Conservation (phyloP, 2,888 invertebrate genomes). For the Pseudanteris insignis region DNA sequence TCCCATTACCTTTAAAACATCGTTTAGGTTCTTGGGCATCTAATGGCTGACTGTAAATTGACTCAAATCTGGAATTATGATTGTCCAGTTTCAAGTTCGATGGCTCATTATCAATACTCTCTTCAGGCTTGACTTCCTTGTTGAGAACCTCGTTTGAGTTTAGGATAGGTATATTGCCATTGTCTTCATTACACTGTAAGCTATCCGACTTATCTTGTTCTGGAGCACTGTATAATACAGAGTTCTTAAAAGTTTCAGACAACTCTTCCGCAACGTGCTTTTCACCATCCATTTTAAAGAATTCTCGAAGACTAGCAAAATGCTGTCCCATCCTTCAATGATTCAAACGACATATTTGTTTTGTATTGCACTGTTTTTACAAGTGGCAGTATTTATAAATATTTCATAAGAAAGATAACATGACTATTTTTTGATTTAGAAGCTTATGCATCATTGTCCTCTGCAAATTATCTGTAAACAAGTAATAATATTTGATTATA, state of each 20-base stretch:
- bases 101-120: constrained; percentile 57
- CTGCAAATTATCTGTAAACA: neutral
- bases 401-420: constrained; percentile 12
- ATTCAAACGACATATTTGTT: constrained; percentile 59
- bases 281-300: constrained; percentile 63
- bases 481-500: too few species aligned
- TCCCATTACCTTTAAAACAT: constrained; percentile 53
- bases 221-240: constrained; percentile 51
- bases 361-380: constrained; percentile 22
- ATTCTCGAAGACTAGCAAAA: constrained; percentile 65
- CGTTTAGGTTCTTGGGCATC: constrained; percentile 59
- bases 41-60: constrained; percentile 62
- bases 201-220: constrained; percentile 52
- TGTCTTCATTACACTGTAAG: constrained; percentile 52
- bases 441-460: neutral
- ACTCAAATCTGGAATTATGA: constrained; percentile 64
- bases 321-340: constrained; percentile 65
- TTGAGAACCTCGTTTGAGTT: constrained; percentile 52
- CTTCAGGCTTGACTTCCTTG: constrained; percentile 55
- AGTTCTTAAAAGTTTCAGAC: constrained; percentile 48
- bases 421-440: too few species aligned
- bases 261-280: constrained; percentile 53
- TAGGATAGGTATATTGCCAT: constrained; percentile 55
- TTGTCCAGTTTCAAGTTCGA: constrained; percentile 60
- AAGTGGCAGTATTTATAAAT: constrained; percentile 22